Evolutionary conservation across 1,140 invertebrate genomes (phyloP), one percentile per base, ranked within the genome.

Genomic region (Bombus ignitus): DNA sequence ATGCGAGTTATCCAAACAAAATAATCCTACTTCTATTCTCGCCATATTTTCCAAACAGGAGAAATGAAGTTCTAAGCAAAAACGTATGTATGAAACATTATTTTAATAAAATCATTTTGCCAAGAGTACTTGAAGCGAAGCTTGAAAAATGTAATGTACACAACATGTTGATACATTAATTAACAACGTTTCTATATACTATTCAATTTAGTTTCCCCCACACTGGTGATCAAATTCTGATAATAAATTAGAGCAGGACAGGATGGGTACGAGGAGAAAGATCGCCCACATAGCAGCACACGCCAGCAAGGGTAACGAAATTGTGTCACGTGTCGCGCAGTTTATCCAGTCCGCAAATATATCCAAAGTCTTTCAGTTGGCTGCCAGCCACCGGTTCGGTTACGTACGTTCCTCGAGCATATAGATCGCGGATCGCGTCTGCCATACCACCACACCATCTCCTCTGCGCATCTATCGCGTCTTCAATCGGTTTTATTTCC

Each of bases 271-370:
- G 39, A 37, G 42, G 22, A n/a, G 32, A 37, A 81, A 35, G 47
- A 32, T 44, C 10, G 68, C 22, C n/a, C 66, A 28, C 66, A 8
- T 79, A 47, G 68, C 78, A 22, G 44, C 44, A n/a, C 53, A 37
- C 57, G 80, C 28, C 39, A 35, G 32, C 82, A 77, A 77, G 74
- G 66, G 75, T 71, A 79, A 79, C 39, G 83, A 79, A 84, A 84
- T 79, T 84, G 83, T 84, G 83, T 76, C 83, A 72, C 73, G 73
- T 73, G 85, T 76, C 83, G 83, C 47, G 85, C 73, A 35, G 73
- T 57, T 87, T 83, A 90, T 90, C 87, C 89, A 90, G 88, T 81
- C 88, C 89, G 88, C 86, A 90, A 91, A 91, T 90, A 90, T 88
- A 78, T 78, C 89, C 86, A 84, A 88, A 90, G 89, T 90, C 87